These are phyloP conservation scores for Dendrolimus houi DNA, from an alignment of 2,888 invertebrate genomes.

Conservation along the genomic window DNA sequence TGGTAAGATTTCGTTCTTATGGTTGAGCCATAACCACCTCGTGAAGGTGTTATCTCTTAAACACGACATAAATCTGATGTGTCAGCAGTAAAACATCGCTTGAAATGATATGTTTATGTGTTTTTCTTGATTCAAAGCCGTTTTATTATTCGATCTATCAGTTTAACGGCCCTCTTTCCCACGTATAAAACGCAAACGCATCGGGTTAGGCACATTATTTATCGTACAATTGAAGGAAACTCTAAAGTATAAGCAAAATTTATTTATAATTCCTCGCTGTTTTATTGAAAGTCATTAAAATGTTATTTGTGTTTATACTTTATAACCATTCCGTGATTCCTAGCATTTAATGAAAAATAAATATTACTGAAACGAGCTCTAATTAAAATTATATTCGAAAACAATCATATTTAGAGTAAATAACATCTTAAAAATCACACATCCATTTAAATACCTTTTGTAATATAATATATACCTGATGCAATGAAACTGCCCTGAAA, in stretches of 20 bases:
- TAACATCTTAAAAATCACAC: too few relatives aligned
- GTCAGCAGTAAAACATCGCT: constrained; percentile 15
- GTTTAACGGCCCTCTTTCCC: constrained; percentile 36
- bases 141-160: constrained; percentile 23
- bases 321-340: background rate
- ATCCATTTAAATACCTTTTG: background rate
- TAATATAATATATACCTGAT: constrained; percentile 5
- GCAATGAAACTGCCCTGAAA: background rate
- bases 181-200: constrained; percentile 21
- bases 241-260: constrained; percentile 25
- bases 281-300: constrained; percentile 36
- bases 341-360: too few relatives aligned
- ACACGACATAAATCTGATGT: constrained; percentile 12
- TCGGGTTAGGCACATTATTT: constrained; percentile 19
- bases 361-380: too few relatives aligned
- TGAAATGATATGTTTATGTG: constrained; percentile 15
- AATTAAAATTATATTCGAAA: too few relatives aligned
- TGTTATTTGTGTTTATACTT: constrained; percentile 32
- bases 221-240: constrained; percentile 26
- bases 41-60: background rate
- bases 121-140: constrained; percentile 25
- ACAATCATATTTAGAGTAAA: too few relatives aligned
- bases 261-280: constrained; percentile 26
- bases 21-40: background rate
- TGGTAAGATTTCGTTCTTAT: background rate